Evolutionary conservation across 2,888 invertebrate species (phyloP).

Genomic region (Taphrorychus bicolor): DNA sequence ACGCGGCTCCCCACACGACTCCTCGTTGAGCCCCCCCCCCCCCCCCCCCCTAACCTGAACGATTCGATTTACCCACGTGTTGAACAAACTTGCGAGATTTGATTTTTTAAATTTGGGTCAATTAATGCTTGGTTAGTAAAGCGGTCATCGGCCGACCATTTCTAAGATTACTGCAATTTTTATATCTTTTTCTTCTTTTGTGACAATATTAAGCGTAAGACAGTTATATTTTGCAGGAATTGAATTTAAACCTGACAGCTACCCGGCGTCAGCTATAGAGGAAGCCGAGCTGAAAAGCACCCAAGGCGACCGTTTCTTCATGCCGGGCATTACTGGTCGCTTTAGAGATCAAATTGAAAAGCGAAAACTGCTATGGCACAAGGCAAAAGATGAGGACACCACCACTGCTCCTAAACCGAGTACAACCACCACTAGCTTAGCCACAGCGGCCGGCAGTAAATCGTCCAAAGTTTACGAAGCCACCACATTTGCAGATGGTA

Average conservation of each 20-base stretch:
- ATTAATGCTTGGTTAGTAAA: no score
- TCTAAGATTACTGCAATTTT: no score
- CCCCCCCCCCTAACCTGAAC: no score
- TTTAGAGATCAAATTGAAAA: conserved; percentile 91
- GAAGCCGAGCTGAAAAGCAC: conserved; percentile 59
- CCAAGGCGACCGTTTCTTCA: conserved; percentile 57
- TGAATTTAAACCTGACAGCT: conserved; percentile 35
- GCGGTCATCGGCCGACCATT: no score
- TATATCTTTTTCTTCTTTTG: no score
- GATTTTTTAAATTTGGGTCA: no score
- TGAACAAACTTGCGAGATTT: no score
- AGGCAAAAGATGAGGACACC: conserved; percentile 67
- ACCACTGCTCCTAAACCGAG: conserved; percentile 13
- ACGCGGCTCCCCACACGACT: no score
- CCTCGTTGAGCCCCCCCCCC: no score
- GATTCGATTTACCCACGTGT: no score
- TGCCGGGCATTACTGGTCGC: conserved; percentile 66
- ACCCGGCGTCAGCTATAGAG: conserved; percentile 35
- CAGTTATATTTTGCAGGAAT: conserved; percentile 33
- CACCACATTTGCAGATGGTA: conserved; percentile 87
- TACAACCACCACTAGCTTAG: conserved; percentile 40
- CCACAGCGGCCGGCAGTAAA: conserved; percentile 47
- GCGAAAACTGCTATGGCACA: conserved; percentile 89
- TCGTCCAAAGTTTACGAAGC: conserved; percentile 72
- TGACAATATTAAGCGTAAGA: no score